Evolutionary conservation across 2,797 vertebrate species (phyloP), one percentile per base, ranked within the genome.

Genomic region (Lacerta bilineata): DNA sequence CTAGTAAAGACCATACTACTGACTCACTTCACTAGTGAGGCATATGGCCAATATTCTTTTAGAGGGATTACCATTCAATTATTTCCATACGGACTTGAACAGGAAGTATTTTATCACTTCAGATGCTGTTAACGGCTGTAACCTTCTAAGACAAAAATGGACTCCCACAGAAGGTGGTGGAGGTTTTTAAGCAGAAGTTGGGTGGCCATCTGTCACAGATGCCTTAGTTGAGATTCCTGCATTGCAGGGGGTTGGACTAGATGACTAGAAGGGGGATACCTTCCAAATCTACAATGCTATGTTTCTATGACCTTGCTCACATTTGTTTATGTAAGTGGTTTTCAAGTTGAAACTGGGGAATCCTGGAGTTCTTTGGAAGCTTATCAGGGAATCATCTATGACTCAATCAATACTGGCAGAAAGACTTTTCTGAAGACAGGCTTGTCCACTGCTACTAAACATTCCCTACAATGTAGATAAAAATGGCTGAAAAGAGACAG

Each of bases 61-160:
- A 55, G 50, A 55, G 29, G 68, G 46, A 83, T 46, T 83, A 10
- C n/a, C 50, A 83, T 36, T 83, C n/a, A 83, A 55, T 71, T 9
- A 71, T 6, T 50, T 66, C 46, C 66, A 72, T 25, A 6, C 39
- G 29, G 64, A 83, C 17, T 43, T 83, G 17, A 83, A 46, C n/a
- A 83, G 5, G 13, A 83, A 25, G 33, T 36, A 84, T 74, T 74
- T 84, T n/a, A 84, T 84, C 33, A 36, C 66, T 72, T 84, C 23
- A 84, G 43, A 84, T 55, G 41, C 18, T 46, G 80, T 66, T 64
- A 81, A 64, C 59, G 4, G 59, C 79, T 66, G 36, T 64, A 61
- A 33, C 36, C 39, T 69, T 83, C 50, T 55, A 55, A 55, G 13
- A 55, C 50, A 55, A 55, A 55, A 55, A 15, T 55, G 50, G 50